phyloP scores from a whole-genome alignment of 2,797 vertebrate genomes.

The Eulemur coronatus region DNA sequence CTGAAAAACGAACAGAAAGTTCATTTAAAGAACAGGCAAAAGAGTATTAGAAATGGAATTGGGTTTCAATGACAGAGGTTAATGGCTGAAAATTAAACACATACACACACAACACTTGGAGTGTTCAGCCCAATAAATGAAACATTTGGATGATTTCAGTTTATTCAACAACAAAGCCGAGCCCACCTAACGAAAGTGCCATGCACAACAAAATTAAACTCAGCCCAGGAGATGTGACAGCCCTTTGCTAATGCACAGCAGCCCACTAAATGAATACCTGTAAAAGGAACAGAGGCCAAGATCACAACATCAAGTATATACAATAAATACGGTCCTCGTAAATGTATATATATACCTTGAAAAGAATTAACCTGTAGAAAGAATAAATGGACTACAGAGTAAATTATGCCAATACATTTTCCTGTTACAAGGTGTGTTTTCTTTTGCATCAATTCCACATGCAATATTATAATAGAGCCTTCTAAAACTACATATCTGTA shows the following conservation, averaged over 20 bases:
- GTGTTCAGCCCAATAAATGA: constrained; percentile 74
- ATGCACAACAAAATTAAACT: constrained; percentile 77
- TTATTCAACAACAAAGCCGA: constrained; percentile 68
- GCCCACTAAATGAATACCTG: constrained; percentile 72
- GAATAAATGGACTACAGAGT: constrained; percentile 74
- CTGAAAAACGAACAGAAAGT: constrained; percentile 84
- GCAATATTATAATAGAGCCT: constrained; percentile 67
- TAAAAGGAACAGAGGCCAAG: constrained; percentile 76
- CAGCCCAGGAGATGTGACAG: constrained; percentile 63
- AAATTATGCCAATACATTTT: constrained; percentile 77
- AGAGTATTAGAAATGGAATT: constrained; percentile 32
- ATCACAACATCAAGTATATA: constrained; percentile 71
- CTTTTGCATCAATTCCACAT: constrained; percentile 75
- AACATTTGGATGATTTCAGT: constrained; percentile 65
- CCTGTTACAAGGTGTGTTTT: constrained; percentile 72
- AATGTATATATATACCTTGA: constrained; percentile 74
- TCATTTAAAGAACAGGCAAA: not conserved
- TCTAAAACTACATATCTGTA: constrained; percentile 75
- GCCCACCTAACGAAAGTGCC: constrained; percentile 37
- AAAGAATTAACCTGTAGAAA: constrained; percentile 80
- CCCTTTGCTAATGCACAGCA: constrained; percentile 68
- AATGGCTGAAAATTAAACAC: constrained; percentile 76
- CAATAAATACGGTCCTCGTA: constrained; percentile 65
- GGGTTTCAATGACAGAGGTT: constrained; percentile 72
- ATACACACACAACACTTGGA: constrained; percentile 57